Evolutionary conservation across 2,888 invertebrate genomes (phyloP).

Genomic region (Petrolisthes manimaculis): DNA sequence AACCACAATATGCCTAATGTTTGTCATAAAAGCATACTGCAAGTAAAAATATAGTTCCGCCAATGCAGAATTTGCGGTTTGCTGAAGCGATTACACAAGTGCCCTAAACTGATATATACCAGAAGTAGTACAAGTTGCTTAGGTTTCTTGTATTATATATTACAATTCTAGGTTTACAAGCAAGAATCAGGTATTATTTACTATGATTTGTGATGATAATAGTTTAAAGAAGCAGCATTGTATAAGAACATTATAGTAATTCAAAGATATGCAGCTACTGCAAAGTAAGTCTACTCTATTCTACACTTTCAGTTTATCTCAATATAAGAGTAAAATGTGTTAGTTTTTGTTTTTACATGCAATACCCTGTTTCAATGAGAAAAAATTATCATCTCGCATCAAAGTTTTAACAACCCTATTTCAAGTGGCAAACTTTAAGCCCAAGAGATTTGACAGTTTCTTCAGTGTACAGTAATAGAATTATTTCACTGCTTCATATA

Average conservation of each 20-base stretch:
- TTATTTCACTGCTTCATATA: too few species aligned
- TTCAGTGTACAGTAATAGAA: too few species aligned
- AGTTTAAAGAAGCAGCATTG: neutral
- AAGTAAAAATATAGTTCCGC: too few species aligned
- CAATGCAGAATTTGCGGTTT: too few species aligned
- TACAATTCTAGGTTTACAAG: neutral
- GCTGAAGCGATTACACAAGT: too few species aligned
- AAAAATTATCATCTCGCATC: neutral
- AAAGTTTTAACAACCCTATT: too few species aligned
- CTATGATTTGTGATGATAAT: constrained; percentile 27
- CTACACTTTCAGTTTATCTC: neutral
- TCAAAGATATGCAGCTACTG: neutral
- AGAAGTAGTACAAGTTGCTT: too few species aligned
- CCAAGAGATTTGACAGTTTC: too few species aligned
- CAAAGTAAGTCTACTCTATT: neutral
- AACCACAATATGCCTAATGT: too few species aligned
- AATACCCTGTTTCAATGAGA: neutral
- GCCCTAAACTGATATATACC: too few species aligned
- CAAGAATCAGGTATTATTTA: neutral
- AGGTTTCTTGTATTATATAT: neutral
- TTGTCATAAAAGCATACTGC: too few species aligned
- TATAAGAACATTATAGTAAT: neutral
- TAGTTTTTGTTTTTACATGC: neutral
- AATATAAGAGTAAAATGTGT: neutral
- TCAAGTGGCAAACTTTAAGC: too few species aligned